phyloP scores from a whole-genome alignment of 1,140 invertebrate species.

The Maconellicoccus hirsutus region DNA sequence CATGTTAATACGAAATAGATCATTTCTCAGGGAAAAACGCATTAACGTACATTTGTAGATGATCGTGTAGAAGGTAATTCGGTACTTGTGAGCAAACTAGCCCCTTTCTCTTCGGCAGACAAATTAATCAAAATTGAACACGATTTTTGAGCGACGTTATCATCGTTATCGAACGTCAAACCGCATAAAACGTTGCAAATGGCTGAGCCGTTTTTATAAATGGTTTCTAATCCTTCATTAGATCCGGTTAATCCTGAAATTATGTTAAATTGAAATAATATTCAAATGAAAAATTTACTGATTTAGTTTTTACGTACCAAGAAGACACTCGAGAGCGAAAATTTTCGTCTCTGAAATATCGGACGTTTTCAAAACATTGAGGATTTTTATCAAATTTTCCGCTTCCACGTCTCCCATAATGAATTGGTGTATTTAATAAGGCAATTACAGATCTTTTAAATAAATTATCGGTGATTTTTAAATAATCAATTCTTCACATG shows the following conservation, averaged over 20 bases:
- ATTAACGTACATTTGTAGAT: neutral
- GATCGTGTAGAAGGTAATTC: neutral
- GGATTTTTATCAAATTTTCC: neutral
- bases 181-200: neutral
- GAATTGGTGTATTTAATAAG: neutral
- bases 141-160: neutral
- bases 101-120: slow-evolving; percentile 13
- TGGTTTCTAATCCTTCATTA: neutral
- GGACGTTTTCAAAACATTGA: neutral
- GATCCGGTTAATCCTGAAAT: slow-evolving; percentile 11
- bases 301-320: neutral
- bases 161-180: neutral
- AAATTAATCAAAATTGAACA: slow-evolving; percentile 23
- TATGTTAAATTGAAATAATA: neutral
- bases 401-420: slow-evolving; percentile 12
- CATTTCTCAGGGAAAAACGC: too few relatives aligned
- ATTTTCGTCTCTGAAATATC: neutral
- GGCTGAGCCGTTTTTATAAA: neutral
- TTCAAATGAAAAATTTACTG: neutral
- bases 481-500: too few relatives aligned
- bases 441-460: too few relatives aligned
- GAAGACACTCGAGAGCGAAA: neutral
- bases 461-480: too few relatives aligned
- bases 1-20: neutral
- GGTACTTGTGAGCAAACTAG: neutral